Evolutionary conservation across 2,888 invertebrate genomes (phyloP).

Genomic region (Noctua pronuba): DNA sequence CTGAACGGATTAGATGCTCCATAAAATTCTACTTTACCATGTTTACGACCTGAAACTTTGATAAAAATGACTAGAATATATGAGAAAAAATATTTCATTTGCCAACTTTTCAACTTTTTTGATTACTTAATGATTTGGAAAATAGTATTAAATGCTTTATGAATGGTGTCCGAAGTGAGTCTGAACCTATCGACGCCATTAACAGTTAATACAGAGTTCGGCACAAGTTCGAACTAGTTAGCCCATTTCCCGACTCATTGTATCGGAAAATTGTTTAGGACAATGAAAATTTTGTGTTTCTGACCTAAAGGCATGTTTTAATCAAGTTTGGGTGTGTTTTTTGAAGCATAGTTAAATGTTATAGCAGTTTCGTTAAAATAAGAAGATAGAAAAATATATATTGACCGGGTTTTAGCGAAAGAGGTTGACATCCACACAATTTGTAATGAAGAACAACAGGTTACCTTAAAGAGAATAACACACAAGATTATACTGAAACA

Average conservation of each 20-base stretch:
- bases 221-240: constrained; percentile 60
- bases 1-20: not conserved
- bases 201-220: constrained; percentile 36
- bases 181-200: constrained; percentile 26
- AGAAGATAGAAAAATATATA: too few species aligned
- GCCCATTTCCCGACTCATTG: constrained; percentile 63
- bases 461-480: not conserved
- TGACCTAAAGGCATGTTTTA: not conserved
- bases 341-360: not conserved
- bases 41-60: not conserved
- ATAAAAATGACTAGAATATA: not conserved
- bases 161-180: constrained; percentile 14
- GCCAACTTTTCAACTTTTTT: not conserved
- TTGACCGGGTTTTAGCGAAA: not conserved
- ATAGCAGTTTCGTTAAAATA: not conserved
- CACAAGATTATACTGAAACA: not conserved
- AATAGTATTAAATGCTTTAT: constrained; percentile 14
- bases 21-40: not conserved
- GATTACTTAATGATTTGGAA: constrained; percentile 20
- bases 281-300: constrained; percentile 22
- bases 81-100: not conserved
- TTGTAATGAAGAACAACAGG: not conserved
- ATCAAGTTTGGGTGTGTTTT: not conserved
- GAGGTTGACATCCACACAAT: not conserved
- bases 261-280: constrained; percentile 65